Base-by-base conservation (phyloP, 2,888 invertebrate genomes). In the Dendrolimus pini region DNA sequence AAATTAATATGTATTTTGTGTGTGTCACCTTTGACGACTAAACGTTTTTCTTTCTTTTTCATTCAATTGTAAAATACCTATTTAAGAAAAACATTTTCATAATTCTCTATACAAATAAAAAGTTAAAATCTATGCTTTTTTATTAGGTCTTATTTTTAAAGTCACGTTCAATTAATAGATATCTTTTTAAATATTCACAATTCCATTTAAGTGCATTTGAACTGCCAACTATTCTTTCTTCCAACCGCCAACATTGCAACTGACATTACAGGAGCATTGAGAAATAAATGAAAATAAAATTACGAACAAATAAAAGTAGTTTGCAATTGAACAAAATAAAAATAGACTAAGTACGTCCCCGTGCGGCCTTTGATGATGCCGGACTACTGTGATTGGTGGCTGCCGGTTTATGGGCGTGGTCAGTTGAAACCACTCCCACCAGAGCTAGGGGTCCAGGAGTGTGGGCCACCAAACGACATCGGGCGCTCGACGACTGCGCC, bases 401-500 rank as follows among this genome's bases (percentile, higher is more conserved):
- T 54, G 56, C 59, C 62, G 70, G 74, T 73, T 66, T 67, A 70
- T 65, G 67, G 89, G 89, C 86, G 90, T 79, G 83, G 85, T 70
- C 63, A 69, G 54, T 41, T 54, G 53, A 60, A 64, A 80, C 79
- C 69, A 83, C 88, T 78, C 91, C 91, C 81, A 73, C 77, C 74
- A 68, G 82, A 62, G 83, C 72, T 82, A 83, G 84, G 86, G 85
- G 81, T 81, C 80, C 78, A 65, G 66, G 70, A 67, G 76, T 73
- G 71, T 70, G 72, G 72, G 80, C 75, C 74, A 70, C 75, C 88
- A 89, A 85, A 89, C 85, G 82, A 83, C 82, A 82, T 77, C 84
- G 78, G 84, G 89, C 91, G 89, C 88, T 86, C 73, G 89, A 74
- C 79, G 84, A 76, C 77, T 73, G 88, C 89, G 89, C 89, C 88